These are phyloP conservation scores for Daktulosphaira vitifoliae DNA, from an alignment of 1,140 invertebrate genomes.

Conservation along the genomic window DNA sequence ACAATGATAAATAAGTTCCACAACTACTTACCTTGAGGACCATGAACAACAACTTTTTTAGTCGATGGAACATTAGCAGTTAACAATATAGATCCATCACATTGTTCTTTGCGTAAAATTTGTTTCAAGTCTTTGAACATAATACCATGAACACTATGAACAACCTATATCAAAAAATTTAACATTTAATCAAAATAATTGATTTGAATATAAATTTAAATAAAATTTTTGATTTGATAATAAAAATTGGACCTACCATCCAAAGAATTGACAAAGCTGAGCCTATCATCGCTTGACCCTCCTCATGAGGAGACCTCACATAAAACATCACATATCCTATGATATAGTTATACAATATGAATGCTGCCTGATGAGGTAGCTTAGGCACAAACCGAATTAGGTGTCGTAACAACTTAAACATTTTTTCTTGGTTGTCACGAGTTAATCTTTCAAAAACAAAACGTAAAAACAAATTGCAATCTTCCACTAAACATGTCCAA, in stretches of 20 bases:
- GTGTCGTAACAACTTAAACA: conserved; percentile 88
- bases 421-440: conserved; percentile 86
- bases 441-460: conserved; percentile 95
- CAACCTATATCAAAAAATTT: conserved; percentile 54
- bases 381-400: conserved; percentile 87
- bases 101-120: conserved; percentile 96
- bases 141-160: conserved; percentile 94
- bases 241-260: no score
- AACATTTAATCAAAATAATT: no score
- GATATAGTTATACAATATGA: conserved; percentile 97
- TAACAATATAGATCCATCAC: conserved; percentile 91
- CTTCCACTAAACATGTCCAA: conserved; percentile 96
- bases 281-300: conserved; percentile 85
- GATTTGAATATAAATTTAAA: no score
- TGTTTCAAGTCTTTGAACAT: conserved; percentile 99
- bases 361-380: conserved; percentile 93
- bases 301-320: conserved; percentile 86
- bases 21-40: conserved; percentile 66
- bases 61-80: conserved; percentile 98
- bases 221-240: no score
- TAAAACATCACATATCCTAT: conserved; percentile 99
- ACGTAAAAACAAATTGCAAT: conserved; percentile 88
- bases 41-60: conserved; percentile 98
- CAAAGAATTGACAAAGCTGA: conserved; percentile 89
- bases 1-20: no score